These are phyloP conservation scores for Streptopelia turtur DNA, from an alignment of 2,797 vertebrate species.

Conservation along the genomic window DNA sequence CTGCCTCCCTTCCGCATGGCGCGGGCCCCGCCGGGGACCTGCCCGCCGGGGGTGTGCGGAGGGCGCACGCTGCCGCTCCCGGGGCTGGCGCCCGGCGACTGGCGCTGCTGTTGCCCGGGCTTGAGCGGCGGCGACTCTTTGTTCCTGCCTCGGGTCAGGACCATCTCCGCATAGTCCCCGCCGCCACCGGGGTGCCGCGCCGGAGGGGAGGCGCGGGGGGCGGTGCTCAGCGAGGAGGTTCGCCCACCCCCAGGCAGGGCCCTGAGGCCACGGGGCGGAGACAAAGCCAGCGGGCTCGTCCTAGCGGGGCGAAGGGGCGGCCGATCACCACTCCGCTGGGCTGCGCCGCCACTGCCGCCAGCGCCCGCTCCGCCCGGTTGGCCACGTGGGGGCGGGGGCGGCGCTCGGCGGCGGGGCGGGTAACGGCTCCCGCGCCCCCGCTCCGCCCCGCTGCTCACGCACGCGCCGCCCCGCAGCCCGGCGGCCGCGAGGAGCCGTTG, in stretches of 20 bases:
- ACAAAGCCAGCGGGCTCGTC: not conserved
- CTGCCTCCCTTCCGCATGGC: slow-evolving; percentile 44
- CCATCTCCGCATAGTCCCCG: slow-evolving; percentile 49
- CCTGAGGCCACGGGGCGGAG: slow-evolving; percentile 7
- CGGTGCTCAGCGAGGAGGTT: not conserved
- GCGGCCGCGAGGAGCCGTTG: not conserved
- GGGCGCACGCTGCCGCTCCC: slow-evolving; percentile 34
- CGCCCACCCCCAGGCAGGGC: slow-evolving; percentile 11
- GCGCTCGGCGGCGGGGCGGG: not conserved
- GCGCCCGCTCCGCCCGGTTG: slow-evolving; percentile 10
- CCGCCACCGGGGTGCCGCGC: not conserved
- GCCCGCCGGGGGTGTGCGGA: not conserved
- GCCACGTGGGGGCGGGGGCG: slow-evolving; percentile 34
- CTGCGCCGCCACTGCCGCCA: not conserved
- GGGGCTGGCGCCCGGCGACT: slow-evolving; percentile 35
- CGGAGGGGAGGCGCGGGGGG: not conserved
- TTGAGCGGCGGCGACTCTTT: slow-evolving; percentile 47
- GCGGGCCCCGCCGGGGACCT: slow-evolving; percentile 51
- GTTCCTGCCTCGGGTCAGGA: slow-evolving; percentile 61
- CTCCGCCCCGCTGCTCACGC: not conserved
- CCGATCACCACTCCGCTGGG: not conserved
- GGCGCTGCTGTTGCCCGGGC: slow-evolving; percentile 55
- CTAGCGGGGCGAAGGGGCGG: not conserved
- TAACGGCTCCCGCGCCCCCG: not conserved
- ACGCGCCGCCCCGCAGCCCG: not conserved